Evolutionary conservation across 2,797 vertebrate species (phyloP), one percentile per base, ranked within the genome.

Genomic region (Rhadinocentrus ornatus): DNA sequence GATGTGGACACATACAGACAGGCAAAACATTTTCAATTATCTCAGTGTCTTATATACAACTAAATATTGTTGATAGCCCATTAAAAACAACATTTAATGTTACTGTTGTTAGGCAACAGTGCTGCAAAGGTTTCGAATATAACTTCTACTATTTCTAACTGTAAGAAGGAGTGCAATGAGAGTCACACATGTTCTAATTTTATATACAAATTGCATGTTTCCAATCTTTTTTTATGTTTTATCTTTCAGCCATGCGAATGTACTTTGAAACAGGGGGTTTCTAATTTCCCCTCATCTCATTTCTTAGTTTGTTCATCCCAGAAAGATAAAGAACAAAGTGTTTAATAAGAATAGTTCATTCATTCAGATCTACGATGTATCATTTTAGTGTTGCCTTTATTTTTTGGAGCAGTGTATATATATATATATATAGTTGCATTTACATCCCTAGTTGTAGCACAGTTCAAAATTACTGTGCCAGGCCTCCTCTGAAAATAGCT

Each of bases 1-100:
- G 90, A 74, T 37, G 66, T n/a, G 59, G 12, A 66, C 16, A 34
- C 65, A 71, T 7, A 66, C 54, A 73, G 10, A 69, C 54, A 41
- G 22, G 26, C 3, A 44, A 12, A 67, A 34, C 11, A 69, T 64
- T 24, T 52, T 71, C 29, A 59, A 66, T 13, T 20, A 58, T 63
- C 53, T 53, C 41, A 44, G 18, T 46, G 44, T 46, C 7, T 18
- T 7, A 10, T 50, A 24, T 50, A n/a, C 4, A 50, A 50, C 10
- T 22, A 22, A 50, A 22, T 11, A 4, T 50, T 9, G n/a, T 50
- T 50, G 10, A 24, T 11, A 48, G 9, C n/a, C 22, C 46, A 10
- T 22, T 1, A 22, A 24, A 52, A 24, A 24, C 3, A 2, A 50
- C 3, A 7, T 20, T 46, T n/a, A n/a, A 9, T n/a, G 44, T 46